Evolutionary conservation across 2,888 invertebrate genomes (phyloP).

Genomic region (Dioctria linearis): DNA sequence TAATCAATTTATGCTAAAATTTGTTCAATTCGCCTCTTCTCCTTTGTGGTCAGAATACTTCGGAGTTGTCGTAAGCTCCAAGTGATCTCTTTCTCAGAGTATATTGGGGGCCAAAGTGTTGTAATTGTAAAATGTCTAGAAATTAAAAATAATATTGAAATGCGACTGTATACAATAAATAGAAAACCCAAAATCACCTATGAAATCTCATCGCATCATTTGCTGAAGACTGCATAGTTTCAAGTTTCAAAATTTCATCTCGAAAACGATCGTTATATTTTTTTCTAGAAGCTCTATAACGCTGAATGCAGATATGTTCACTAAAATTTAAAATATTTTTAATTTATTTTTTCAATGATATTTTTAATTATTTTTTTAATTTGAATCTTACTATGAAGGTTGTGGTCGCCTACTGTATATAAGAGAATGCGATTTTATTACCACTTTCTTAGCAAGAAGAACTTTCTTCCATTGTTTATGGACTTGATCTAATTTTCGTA

Average conservation of each 20-base stretch:
- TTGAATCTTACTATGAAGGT: constrained; percentile 21
- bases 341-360: background rate
- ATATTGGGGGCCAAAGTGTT: constrained; percentile 70
- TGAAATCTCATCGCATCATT: constrained; percentile 70
- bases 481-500: constrained; percentile 35
- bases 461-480: constrained; percentile 38
- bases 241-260: constrained; percentile 69
- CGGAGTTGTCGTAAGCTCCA: constrained; percentile 68
- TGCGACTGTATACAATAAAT: constrained; percentile 15
- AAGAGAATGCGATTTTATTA: constrained; percentile 19
- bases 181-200: constrained; percentile 63
- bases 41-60: constrained; percentile 68
- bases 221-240: constrained; percentile 70
- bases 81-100: constrained; percentile 70
- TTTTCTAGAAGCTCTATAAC: constrained; percentile 9
- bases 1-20: constrained; percentile 33
- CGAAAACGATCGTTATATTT: constrained; percentile 69
- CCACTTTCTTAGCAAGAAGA: constrained; percentile 32
- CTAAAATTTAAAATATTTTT: background rate
- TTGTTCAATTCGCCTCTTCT: constrained; percentile 66
- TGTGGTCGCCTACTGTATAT: background rate
- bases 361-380: background rate
- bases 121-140: constrained; percentile 69
- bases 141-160: constrained; percentile 56
- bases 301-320: constrained; percentile 9